A percentile compares a stretch with the other conserved stretches of the same genome.
phyloP scores from a whole-genome alignment of 1,140 invertebrate species.

The Caenorhabditis elegans region WBcel235 BX284602.5:15088001-15088500 shows the following conservation, averaged over 20 bases:
- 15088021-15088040: constrained; percentile 8
- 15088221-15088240: constrained; percentile 29
- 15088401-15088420: too few species aligned
- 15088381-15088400: too few species aligned
- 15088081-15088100: neutral
- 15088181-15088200: too few species aligned
- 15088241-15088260: constrained; percentile 7
- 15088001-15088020: constrained; percentile 23
- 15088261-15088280: neutral
- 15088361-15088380: too few species aligned
- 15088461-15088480: too few species aligned
- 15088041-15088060: neutral
- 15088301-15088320: constrained; percentile 32
- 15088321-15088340: too few species aligned
- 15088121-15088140: neutral
- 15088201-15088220: constrained; percentile 20
- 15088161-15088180: too few species aligned
- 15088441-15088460: too few species aligned
- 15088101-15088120: constrained; percentile 8
- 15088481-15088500: too few species aligned
- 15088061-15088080: neutral
- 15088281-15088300: constrained; percentile 5
- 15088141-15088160: too few species aligned
- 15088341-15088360: too few species aligned
- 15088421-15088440: too few species aligned